Evolutionary conservation across 2,888 invertebrate genomes (phyloP), one percentile per base, ranked within the genome.

Genomic region (Platycnemis pennipes): DNA sequence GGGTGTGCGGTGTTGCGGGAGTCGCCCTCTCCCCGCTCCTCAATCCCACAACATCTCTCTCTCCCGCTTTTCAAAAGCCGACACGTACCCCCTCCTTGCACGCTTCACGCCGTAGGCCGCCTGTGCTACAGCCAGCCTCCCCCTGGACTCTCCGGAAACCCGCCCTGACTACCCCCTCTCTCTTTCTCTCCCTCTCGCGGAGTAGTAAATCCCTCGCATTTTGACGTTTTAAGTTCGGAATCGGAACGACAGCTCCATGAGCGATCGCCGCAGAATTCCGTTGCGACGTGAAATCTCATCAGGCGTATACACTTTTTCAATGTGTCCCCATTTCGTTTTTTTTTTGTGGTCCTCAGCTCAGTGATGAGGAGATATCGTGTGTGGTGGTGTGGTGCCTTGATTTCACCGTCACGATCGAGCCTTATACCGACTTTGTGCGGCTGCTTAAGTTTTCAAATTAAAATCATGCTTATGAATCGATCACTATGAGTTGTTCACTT

Each of bases 251-350:
- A n/a, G n/a, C 45, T 37, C n/a, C 87, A 45, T 46, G 46, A 87
- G n/a, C 11, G n/a, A 44, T 44, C 87, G 46, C 87, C 87, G 26
- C 46, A 8, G 45, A 87, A 45, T 87, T 42, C 46, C 37, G 77
- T 77, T 87, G 45, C 87, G n/a, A 0, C 44, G 87, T 46, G 87
- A 44, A 87, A 87, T 87, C 87, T 46, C 44, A 13, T 87, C 46
- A n/a, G n/a, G 22, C 5, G 3, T 45, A 87, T 87, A 45, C 37
- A 87, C 87, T 87, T 87, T 87, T n/a, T 26, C n/a, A 42, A 8
- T n/a, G 44, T 46, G 45, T 4, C 86, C 42, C 44, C 44, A 86
- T 86, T 44, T n/a, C n/a, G n/a, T n/a, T n/a, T n/a, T 86, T 86
- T 77, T 86, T 86, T 8, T 37, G 37, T 85, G n/a, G n/a, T n/a